A percentile compares a stretch with the other conserved stretches of the same genome.
These are phyloP conservation scores for Microcebus murinus DNA, from an alignment of 2,113 vertebrate species.

Conservation along the genomic window DNA sequence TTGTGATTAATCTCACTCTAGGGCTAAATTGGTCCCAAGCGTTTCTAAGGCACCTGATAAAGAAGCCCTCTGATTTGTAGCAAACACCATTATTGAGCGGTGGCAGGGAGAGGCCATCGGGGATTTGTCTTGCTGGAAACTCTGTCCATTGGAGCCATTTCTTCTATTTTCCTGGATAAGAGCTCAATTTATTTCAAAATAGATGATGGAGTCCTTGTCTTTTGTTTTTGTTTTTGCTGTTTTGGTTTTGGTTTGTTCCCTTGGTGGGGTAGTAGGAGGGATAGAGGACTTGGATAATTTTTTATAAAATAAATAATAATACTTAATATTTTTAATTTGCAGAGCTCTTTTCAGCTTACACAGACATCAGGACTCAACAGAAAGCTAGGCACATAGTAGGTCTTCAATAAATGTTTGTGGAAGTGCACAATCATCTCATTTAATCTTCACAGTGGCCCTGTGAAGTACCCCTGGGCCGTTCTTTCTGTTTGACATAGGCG, in stretches of 20 bases:
- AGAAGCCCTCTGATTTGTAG: constrained; percentile 81
- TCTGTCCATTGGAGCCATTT: constrained; percentile 64
- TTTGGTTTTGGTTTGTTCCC: background rate
- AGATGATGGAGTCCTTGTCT: constrained; percentile 39
- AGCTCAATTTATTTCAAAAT: constrained; percentile 73
- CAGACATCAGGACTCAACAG: background rate
- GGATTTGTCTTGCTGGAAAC: constrained; percentile 78
- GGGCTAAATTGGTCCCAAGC: constrained; percentile 73
- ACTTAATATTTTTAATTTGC: constrained; percentile 28
- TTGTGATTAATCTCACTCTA: constrained; percentile 78
- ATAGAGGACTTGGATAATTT: background rate
- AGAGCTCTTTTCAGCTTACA: background rate
- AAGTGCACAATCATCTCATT: background rate
- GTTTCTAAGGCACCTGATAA: constrained; percentile 75
- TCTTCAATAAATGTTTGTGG: background rate
- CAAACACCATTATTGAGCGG: constrained; percentile 78
- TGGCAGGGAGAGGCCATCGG: constrained; percentile 67
- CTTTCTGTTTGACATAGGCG: background rate
- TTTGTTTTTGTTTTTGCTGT: too few relatives aligned
- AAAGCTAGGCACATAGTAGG: background rate
- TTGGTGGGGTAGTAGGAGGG: background rate
- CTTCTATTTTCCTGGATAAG: constrained; percentile 69
- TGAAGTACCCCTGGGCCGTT: background rate
- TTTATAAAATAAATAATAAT: background rate
- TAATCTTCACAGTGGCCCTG: background rate